These are phyloP conservation scores for Odobenus rosmarus DNA, from an alignment of 2,113 vertebrate species.

Conservation along the genomic window DNA sequence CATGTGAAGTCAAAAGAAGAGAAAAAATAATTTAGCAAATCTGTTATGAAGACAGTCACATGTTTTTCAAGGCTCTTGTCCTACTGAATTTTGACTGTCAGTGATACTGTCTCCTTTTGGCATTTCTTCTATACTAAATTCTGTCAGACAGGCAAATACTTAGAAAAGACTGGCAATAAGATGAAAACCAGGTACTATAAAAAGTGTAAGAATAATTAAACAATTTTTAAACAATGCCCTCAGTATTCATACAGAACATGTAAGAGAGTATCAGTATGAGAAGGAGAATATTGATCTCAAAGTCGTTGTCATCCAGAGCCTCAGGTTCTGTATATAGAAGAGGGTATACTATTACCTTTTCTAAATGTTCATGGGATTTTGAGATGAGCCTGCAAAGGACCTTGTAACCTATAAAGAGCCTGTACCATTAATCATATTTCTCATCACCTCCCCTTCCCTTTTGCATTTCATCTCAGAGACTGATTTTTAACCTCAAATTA, in stretches of 20 bases:
- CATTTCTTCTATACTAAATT: background rate
- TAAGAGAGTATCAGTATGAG: background rate
- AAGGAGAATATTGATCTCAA: background rate
- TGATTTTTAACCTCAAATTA: constrained; percentile 27
- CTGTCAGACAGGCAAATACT: background rate
- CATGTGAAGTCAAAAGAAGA: background rate
- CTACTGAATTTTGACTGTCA: background rate
- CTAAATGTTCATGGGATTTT: background rate
- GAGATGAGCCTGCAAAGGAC: background rate
- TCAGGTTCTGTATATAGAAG: background rate
- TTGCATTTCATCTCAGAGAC: background rate
- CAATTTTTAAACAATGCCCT: background rate
- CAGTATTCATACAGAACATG: background rate
- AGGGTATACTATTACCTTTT: background rate
- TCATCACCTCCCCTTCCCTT: background rate
- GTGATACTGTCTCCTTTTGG: background rate
- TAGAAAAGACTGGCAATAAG: background rate
- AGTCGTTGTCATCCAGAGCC: background rate
- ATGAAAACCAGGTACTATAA: background rate
- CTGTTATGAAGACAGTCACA: background rate
- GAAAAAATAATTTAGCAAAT: background rate
- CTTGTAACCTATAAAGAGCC: background rate
- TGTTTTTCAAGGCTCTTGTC: background rate
- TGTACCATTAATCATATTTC: background rate
- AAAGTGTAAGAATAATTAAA: background rate